Base-by-base conservation (phyloP, 2,888 invertebrate species). In the Tigriopus californicus region DNA sequence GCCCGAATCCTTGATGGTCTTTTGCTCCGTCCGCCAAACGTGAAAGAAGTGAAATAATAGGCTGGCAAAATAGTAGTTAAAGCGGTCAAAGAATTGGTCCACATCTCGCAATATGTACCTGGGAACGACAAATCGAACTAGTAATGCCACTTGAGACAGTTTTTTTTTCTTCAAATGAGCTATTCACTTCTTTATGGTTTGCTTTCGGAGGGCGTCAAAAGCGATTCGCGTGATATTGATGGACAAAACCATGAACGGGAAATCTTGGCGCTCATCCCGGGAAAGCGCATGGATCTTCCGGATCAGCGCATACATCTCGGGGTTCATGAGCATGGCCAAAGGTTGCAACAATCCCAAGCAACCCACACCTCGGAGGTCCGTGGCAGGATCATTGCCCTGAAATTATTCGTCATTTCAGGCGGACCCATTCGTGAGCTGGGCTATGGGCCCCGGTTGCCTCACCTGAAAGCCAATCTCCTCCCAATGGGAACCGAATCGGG, bases 381-480 rank as follows among this genome's bases (percentile, higher is more conserved):
- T 76, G 11, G 72, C 70, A 53, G 76, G 77, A 66, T 77, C 76
- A 53, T 67, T 70, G 10, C 75, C 72, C 68, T 69, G 63, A 8
- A 62, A 61, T 41, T 22, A 25, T 61, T 22, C 20, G 13, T 13
- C 24, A 58, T 4, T 24, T n/a, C n/a, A n/a, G n/a, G n/a, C n/a
- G n/a, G n/a, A 48, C 25, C 12, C 15, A 20, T 15, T 54, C 2
- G 11, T 56, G 41, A 53, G 1, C 12, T 18, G 20, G 4, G 13
- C 3, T 48, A 22, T n/a, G 52, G 24, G 10, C 15, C 12, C 15
- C 11, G 15, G 10, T 58, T 22, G 44, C 44, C 41, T 60, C 63
- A 68, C 69, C 66, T 77, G 77, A 66, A 77, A 77, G 13, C 77
- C 77, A 60, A 77, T 72, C 48, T 70, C 69, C 64, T 77, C 76